Evolutionary conservation across 2,888 invertebrate species (phyloP), one percentile per base, ranked within the genome.

Genomic region (Microctonus aethiopoides): DNA sequence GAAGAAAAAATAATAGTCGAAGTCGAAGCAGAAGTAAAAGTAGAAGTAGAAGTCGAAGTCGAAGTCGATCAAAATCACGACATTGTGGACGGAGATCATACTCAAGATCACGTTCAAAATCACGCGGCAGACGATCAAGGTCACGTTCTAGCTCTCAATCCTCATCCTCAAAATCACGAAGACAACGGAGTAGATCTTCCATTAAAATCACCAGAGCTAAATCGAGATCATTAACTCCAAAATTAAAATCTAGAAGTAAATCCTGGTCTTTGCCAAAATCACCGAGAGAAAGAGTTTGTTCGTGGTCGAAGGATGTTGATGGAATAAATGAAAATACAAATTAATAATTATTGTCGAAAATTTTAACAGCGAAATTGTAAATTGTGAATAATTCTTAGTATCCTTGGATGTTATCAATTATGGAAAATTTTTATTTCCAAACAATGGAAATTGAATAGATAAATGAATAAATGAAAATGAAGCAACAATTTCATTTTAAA

Each of bases 261-360:
- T 91, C 91, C 16, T 91, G 91, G 91, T 91, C 92, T 0, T 80
- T 90, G 60, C 90, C 90, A 69, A 77, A 87, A 73, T 89, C 89
- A 10, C 76, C 87, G 1, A 72, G 79, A 51, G 78, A 78, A 36
- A 75, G 83, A 32, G 85, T 85, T 52, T 88, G 88, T 73, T 89
- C 89, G 0, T 90, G 91, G 90, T 90, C 91, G 0, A 88, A 87
- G 73, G 73, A 68, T n/a, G 77, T 66, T 1, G 68, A 72, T 56
- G 71, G 71, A 5, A 61, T 67, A 34, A 54, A 41, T n/a, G 63
- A 34, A 9, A 32, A 51, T 60, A 39, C 13, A 32, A 70, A 69
- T 6, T 65, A 72, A 72, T 52, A 67, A 22, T 11, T n/a, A 6
- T 26, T 32, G 7, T 1, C 32, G n/a, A 7, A 3, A n/a, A 26